A percentile compares a stretch with the other conserved stretches of the same genome.
Conservation (phyloP, 2,113 vertebrate genomes). For the Sander lucioperca region DNA sequence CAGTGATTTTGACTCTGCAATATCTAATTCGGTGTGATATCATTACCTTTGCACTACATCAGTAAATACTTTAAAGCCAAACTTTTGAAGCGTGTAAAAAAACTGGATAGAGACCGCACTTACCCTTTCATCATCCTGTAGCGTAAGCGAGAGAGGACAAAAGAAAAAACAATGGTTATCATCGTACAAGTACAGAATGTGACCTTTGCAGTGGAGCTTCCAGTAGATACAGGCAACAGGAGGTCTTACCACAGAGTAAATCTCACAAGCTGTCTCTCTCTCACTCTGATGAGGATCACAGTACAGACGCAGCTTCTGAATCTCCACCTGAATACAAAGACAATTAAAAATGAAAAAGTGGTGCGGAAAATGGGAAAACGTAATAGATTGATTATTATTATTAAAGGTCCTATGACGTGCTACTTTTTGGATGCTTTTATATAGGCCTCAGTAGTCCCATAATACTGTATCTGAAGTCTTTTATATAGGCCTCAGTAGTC, state of each 20-base stretch:
- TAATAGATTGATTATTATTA: not conserved
- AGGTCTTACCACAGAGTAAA: slow-evolving; percentile 84
- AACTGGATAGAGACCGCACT: slow-evolving; percentile 46
- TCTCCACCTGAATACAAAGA: slow-evolving; percentile 75
- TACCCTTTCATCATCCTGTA: slow-evolving; percentile 87
- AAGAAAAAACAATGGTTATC: slow-evolving; percentile 4
- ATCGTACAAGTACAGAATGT: not conserved
- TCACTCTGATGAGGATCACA: slow-evolving; percentile 88
- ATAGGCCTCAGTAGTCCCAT: too few species aligned
- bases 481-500: too few species aligned
- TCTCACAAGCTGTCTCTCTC: slow-evolving; percentile 88
- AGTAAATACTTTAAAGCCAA: not conserved
- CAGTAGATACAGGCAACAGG: too few species aligned
- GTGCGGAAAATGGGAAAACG: not conserved
- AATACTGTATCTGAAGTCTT: too few species aligned
- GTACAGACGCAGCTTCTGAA: slow-evolving; percentile 88
- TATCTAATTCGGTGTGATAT: not conserved
- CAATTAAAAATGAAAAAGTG: not conserved
- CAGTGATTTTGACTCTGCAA: not conserved
- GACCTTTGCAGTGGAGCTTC: not conserved
- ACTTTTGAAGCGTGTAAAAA: not conserved
- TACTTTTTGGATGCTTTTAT: too few species aligned
- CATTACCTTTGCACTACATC: not conserved
- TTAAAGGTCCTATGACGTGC: not conserved
- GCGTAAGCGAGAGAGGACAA: slow-evolving; percentile 17